These are phyloP conservation scores for Frieseomelitta varia DNA, from an alignment of 1,140 invertebrate species.

Conservation along the genomic window DNA sequence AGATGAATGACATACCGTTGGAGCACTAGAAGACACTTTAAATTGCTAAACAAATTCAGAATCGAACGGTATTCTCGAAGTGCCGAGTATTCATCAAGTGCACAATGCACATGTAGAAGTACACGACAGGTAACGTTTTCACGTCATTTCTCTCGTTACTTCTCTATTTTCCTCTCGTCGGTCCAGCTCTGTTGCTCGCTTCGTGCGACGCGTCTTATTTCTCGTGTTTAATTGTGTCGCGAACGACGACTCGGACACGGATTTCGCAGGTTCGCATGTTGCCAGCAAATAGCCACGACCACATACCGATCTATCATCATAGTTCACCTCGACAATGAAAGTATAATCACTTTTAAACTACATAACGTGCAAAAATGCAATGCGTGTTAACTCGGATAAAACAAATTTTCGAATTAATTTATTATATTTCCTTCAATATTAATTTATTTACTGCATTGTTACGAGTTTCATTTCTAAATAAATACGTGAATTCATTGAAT, in stretches of 20 bases:
- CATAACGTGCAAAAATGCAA: neutral
- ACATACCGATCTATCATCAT: neutral
- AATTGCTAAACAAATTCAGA: neutral
- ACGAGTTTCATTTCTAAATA: too few relatives aligned
- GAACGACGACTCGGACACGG: slow-evolving; percentile 14
- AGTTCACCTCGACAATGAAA: neutral
- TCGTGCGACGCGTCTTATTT: slow-evolving; percentile 10
- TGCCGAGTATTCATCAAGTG: neutral
- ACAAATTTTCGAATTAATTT: neutral
- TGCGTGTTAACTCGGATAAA: neutral
- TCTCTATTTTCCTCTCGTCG: neutral
- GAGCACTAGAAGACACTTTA: neutral
- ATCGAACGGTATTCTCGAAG: neutral
- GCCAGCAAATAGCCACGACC: neutral
- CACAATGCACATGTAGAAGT: too few relatives aligned
- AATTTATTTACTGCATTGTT: too few relatives aligned
- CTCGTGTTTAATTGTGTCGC: slow-evolving; percentile 42
- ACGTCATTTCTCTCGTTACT: slow-evolving; percentile 23
- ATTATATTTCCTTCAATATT: neutral
- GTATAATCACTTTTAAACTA: neutral
- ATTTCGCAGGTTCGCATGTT: slow-evolving; percentile 23
- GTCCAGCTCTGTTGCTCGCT: neutral
- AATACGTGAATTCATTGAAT: too few relatives aligned
- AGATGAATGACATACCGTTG: too few relatives aligned
- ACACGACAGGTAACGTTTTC: slow-evolving; percentile 28